Base-by-base conservation (phyloP, 2,888 invertebrate species). In the Cepaea hortensis region DNA sequence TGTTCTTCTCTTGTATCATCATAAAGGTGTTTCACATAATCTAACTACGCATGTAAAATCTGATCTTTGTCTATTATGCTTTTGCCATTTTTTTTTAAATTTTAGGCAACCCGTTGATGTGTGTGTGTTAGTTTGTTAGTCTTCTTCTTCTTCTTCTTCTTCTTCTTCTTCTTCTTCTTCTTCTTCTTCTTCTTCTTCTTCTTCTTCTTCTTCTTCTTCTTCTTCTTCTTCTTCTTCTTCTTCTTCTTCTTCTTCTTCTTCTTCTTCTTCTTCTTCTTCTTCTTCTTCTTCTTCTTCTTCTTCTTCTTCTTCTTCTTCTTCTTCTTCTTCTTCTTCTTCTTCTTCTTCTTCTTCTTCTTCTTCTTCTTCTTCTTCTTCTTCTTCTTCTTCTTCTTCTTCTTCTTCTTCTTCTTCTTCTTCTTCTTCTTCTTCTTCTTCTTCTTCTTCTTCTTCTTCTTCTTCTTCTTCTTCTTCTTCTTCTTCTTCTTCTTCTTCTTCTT, bases 391-490 rank as follows among this genome's bases (percentile, higher is more conserved):
- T 73, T 6, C 73, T 35, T 73, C 35, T 35, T 73, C 9, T 35
- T 35, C 35, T 73, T 35, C 23, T 35, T 73, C 73, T 6, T 35
- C 35, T 15, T 35, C 35, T 35, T 15, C 73, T 73, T 73, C 73
- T 35, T 23, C 35, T 6, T 35, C 9, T 73, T n/a, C 73, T 73
- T 35, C 73, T 35, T 73, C 35, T 35, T 35, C 9, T 73, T 6
- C 73, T 35, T 73, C 35, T 50, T 83, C 48, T 55, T 73, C 73
- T 48, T 20, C 72, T 83, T 73, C 46, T 73, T 73, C 68, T 68
- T 50, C 55, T 18, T 23, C 55, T 50, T 23, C 6, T 6, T 73
- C 35, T 35, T 6, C 35, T 18, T 23, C 48, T 83, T 73, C 72
- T 11, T 73, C 23, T 61, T 35, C 46, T 13, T 61, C 81, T 81